phyloP scores from a whole-genome alignment of 2,888 invertebrate genomes.

The Drymonia ruficornis region DNA sequence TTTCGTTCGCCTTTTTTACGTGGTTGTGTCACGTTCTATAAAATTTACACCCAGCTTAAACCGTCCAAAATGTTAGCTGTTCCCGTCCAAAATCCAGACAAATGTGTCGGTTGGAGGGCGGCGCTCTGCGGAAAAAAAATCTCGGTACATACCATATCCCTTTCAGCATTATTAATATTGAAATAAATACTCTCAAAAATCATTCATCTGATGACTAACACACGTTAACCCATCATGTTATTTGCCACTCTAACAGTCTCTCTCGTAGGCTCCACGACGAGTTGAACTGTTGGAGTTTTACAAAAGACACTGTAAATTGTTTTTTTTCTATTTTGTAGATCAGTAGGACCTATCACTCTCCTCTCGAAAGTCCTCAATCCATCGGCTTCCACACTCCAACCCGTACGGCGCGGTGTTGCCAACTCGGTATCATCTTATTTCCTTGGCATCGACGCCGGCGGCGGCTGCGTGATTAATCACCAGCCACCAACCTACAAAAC shows the following conservation, averaged over 20 bases:
- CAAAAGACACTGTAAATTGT: too few species aligned
- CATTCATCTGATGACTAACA: too few species aligned
- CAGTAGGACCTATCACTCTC: not conserved
- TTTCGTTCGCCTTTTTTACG: conserved; percentile 68
- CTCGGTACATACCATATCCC: conserved; percentile 46
- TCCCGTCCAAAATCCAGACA: conserved; percentile 88
- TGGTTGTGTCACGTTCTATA: conserved; percentile 75
- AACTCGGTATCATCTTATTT: conserved; percentile 81
- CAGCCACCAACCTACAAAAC: conserved; percentile 79
- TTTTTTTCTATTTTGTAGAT: not conserved
- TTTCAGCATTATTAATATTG: conserved; percentile 68
- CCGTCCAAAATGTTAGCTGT: conserved; percentile 85
- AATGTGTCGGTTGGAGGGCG: conserved; percentile 77
- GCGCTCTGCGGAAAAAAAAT: conserved; percentile 62
- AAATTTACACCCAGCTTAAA: conserved; percentile 83
- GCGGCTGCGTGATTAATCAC: conserved; percentile 74
- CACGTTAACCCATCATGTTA: too few species aligned
- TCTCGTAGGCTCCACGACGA: too few species aligned
- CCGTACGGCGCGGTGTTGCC: conserved; percentile 65
- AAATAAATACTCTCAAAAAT: too few species aligned
- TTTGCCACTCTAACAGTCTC: too few species aligned
- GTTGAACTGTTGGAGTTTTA: too few species aligned
- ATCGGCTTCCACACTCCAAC: not conserved
- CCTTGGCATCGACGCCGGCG: conserved; percentile 78
- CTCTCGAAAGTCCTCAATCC: not conserved